Conservation (phyloP, 2,797 vertebrate genomes). For the Bradypus variegatus region DNA sequence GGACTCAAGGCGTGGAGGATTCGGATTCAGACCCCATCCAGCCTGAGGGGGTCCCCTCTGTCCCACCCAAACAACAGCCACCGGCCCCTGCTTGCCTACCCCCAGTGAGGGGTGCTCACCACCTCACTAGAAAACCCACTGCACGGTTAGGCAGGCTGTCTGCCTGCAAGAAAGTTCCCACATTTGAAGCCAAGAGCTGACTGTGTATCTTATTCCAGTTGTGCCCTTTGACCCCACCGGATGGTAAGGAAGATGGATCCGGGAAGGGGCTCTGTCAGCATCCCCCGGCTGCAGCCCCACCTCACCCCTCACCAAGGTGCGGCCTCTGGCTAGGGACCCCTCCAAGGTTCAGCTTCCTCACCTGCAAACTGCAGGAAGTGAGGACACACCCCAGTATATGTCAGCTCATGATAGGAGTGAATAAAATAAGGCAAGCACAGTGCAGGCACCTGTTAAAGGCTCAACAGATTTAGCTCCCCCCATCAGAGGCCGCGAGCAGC, state of each 20-base stretch:
- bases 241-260: accelerated
- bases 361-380: neutral
- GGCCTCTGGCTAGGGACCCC: neutral
- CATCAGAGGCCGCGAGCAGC: neutral
- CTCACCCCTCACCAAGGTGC: neutral
- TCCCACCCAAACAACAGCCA: neutral
- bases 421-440: neutral
- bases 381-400: accelerated
- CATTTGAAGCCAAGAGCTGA: neutral
- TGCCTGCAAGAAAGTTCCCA: neutral
- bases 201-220: neutral
- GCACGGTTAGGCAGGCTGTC: neutral
- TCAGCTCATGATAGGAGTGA: neutral
- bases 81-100: neutral
- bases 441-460: accelerated
- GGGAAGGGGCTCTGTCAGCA: accelerated
- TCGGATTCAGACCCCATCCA: neutral
- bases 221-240: neutral
- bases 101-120: neutral
- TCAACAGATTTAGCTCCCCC: neutral
- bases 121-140: neutral
- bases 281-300: neutral
- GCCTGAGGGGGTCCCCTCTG: neutral
- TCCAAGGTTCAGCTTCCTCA: too few relatives aligned
- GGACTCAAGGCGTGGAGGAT: neutral